Base-by-base conservation (phyloP, 2,888 invertebrate species). In the Rhamphomyia laevipes region DNA sequence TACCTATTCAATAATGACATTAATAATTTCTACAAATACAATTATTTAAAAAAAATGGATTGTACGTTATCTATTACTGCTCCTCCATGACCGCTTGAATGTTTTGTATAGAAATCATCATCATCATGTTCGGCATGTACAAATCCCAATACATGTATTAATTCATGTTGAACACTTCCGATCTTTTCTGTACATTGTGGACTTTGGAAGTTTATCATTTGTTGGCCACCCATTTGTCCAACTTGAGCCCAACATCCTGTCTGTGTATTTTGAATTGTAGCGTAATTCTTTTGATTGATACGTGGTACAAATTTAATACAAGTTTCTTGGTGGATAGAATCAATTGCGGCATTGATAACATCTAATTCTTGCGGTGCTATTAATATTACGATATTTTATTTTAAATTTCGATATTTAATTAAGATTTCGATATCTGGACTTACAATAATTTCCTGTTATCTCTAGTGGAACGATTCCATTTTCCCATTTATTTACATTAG, bases 191-290 rank as follows among this genome's bases (percentile, higher is more conserved):
- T 77, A 40, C 57, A 57, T 41, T 62, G 83, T 81, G n/a, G 73
- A 31, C 46, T 54, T 41, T 56, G 56, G 1, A 56, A 45, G 30
- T 57, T 56, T 9, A 57, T 48, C 27, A 51, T 46, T 43, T 59
- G 58, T 15, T 45, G 47, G 9, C 57, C 57, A 60, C 83, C 82
- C 21, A 77, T 71, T 30, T 76, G 73, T 1, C 86, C 86, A 0
- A 86, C 82, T 54, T 78, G 80, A 12, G 84, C 84, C 84, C 84
- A 85, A 60, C 86, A 86, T 1, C 85, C 86, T 0, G 80, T 78
- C 47, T 74, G 75, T 11, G 73, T 70, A 53, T 76, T 80, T 47
- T 75, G 75, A 44, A 86, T 78, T 5, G 73, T 68, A 45, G 86
- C 68, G 62, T 81, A 85, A 63, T 84, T 83, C 1, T 55, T 61